Percentiles rank a stretch among this genome's conserved stretches.
phyloP scores from a whole-genome alignment of 2,888 invertebrate genomes.

The Ochropleura plecta region DNA sequence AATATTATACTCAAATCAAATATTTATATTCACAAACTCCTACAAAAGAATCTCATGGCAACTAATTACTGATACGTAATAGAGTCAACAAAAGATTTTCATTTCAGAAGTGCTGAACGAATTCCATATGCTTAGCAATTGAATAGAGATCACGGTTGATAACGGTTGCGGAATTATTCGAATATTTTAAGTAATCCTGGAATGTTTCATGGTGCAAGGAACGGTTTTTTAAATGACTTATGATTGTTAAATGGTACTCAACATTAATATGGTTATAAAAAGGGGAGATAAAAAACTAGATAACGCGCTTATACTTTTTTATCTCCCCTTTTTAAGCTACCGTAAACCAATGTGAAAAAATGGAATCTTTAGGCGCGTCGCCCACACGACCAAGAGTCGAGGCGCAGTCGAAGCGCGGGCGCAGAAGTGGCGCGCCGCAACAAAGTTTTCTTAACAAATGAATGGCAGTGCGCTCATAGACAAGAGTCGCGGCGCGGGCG shows the following conservation, averaged over 20 bases:
- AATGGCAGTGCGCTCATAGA: too few relatives aligned
- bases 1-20: too few relatives aligned
- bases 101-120: constrained; percentile 65
- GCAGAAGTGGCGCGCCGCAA: too few relatives aligned
- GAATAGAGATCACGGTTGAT: constrained; percentile 65
- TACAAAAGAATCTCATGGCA: constrained; percentile 10
- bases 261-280: background rate
- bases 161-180: constrained; percentile 42
- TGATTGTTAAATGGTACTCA: constrained; percentile 5
- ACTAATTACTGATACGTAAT: constrained; percentile 63
- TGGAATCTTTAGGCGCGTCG: too few relatives aligned
- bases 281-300: background rate
- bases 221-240: constrained; percentile 11
- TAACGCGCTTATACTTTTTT: background rate
- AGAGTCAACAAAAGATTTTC: constrained; percentile 65
- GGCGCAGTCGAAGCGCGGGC: too few relatives aligned
- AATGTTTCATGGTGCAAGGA: constrained; percentile 48
- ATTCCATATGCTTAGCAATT: constrained; percentile 69
- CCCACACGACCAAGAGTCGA: too few relatives aligned
- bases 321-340: too few relatives aligned
- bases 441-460: too few relatives aligned
- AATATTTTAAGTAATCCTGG: constrained; percentile 42
- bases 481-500: too few relatives aligned
- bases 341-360: too few relatives aligned
- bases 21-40: too few relatives aligned